phyloP scores from a whole-genome alignment of 2,797 vertebrate genomes.

The Schizopygopsis malacanthus region DNA sequence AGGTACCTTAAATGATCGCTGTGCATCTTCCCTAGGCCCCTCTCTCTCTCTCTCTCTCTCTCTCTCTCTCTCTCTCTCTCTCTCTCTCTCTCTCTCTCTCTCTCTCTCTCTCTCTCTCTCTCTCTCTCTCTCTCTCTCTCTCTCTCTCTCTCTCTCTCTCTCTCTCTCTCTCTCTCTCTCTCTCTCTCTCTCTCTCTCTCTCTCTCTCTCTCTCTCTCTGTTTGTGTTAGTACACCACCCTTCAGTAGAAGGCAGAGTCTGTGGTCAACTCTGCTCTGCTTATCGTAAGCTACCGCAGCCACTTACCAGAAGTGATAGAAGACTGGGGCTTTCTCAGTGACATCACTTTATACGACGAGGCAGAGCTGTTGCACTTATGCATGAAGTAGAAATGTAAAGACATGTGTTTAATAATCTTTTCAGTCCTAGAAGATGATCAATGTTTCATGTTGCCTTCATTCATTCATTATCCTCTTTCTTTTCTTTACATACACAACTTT shows the following conservation, averaged over 20 bases:
- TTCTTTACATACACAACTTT: not conserved
- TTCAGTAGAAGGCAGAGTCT: slow-evolving; percentile 47
- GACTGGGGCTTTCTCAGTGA: slow-evolving; percentile 64
- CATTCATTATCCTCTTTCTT: not conserved
- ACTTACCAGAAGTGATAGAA: slow-evolving; percentile 68
- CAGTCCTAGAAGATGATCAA: not conserved
- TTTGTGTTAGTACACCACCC: slow-evolving; percentile 17
- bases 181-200: slow-evolving; percentile 38
- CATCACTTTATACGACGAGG: slow-evolving; percentile 37
- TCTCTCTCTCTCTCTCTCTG: slow-evolving; percentile 37
- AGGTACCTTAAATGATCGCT: slow-evolving; percentile 27
- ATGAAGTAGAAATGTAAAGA: not conserved
- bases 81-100: slow-evolving; percentile 9
- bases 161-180: slow-evolving; percentile 1
- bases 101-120: slow-evolving; percentile 40
- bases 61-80: slow-evolving; percentile 24
- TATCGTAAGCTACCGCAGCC: slow-evolving; percentile 63
- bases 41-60: not conserved
- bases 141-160: slow-evolving; percentile 20
- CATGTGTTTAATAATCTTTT: not conserved
- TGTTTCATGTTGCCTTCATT: not conserved
- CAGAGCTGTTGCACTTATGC: not conserved
- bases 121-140: slow-evolving; percentile 34
- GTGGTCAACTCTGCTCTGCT: slow-evolving; percentile 59
- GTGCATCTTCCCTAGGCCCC: not conserved